Percentiles rank a stretch among this genome's conserved stretches.
These are phyloP conservation scores for Scortum barcoo DNA, from an alignment of 2,113 vertebrate species.

Conservation along the genomic window DNA sequence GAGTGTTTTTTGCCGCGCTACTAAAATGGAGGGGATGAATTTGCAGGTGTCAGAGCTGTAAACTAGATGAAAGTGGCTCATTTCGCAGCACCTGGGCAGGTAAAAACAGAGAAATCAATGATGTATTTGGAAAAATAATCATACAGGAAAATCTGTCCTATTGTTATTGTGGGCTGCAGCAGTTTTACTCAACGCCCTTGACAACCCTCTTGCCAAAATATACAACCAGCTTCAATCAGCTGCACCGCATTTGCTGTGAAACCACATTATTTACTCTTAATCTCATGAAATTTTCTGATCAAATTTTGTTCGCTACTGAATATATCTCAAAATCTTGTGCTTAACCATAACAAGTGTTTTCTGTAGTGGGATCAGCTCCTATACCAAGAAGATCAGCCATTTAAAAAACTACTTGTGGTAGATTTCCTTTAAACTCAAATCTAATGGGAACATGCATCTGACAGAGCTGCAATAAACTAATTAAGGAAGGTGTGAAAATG, in stretches of 20 bases:
- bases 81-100: constrained; percentile 14
- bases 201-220: neutral
- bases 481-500: constrained; percentile 2
- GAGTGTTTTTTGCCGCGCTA: neutral
- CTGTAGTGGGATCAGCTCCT: neutral
- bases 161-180: constrained; percentile 5
- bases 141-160: constrained; percentile 12
- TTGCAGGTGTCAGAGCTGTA: constrained; percentile 31
- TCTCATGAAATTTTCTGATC: neutral
- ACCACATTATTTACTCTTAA: neutral
- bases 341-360: neutral
- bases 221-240: neutral
- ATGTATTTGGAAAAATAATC: constrained; percentile 11
- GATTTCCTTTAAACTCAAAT: neutral
- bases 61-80: constrained; percentile 22
- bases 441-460: neutral
- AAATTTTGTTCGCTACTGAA: neutral
- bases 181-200: neutral
- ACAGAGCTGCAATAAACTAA: neutral
- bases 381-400: neutral
- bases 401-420: neutral
- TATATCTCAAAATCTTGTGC: neutral
- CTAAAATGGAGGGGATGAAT: constrained; percentile 5
- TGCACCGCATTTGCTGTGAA: neutral
- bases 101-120: constrained; percentile 39